Evolutionary conservation across 2,797 vertebrate species (phyloP).

Genomic region (Scarus forsteni): DNA sequence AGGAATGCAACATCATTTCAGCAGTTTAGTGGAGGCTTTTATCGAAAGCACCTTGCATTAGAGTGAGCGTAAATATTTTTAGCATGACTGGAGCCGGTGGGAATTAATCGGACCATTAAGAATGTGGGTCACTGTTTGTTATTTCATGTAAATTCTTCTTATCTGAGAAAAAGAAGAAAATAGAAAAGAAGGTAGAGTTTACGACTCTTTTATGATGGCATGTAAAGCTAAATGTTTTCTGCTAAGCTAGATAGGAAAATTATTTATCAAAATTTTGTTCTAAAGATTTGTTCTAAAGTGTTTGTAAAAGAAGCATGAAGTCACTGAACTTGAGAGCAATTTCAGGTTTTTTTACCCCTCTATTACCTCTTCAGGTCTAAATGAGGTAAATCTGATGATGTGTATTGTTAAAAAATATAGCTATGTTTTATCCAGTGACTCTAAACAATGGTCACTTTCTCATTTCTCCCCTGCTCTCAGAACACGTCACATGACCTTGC

Average conservation of each 20-base stretch:
- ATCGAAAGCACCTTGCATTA: slow-evolving; percentile 50
- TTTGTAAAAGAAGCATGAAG: background rate
- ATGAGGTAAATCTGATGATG: background rate
- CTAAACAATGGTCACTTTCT: background rate
- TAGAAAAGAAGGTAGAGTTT: slow-evolving; percentile 16
- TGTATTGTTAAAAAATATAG: too few relatives aligned
- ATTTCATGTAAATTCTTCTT: slow-evolving; percentile 32
- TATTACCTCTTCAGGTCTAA: too few relatives aligned
- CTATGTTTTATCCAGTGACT: too few relatives aligned
- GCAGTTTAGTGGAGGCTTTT: slow-evolving; percentile 56
- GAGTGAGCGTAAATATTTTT: slow-evolving; percentile 42
- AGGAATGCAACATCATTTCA: slow-evolving; percentile 48
- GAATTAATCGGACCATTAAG: slow-evolving; percentile 49
- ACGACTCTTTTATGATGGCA: slow-evolving; percentile 13
- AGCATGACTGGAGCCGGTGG: slow-evolving; percentile 35
- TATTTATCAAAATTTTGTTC: background rate
- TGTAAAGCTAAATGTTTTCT: background rate
- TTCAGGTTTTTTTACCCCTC: background rate
- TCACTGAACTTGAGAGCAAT: background rate
- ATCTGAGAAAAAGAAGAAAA: slow-evolving; percentile 30
- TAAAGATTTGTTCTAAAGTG: slow-evolving; percentile 1
- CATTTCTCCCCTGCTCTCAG: too few relatives aligned
- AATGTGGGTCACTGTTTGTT: slow-evolving; percentile 62
- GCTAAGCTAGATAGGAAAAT: background rate
- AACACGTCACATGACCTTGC: too few relatives aligned